phyloP scores from a whole-genome alignment of 2,888 invertebrate species.

The Apeira syringaria region DNA sequence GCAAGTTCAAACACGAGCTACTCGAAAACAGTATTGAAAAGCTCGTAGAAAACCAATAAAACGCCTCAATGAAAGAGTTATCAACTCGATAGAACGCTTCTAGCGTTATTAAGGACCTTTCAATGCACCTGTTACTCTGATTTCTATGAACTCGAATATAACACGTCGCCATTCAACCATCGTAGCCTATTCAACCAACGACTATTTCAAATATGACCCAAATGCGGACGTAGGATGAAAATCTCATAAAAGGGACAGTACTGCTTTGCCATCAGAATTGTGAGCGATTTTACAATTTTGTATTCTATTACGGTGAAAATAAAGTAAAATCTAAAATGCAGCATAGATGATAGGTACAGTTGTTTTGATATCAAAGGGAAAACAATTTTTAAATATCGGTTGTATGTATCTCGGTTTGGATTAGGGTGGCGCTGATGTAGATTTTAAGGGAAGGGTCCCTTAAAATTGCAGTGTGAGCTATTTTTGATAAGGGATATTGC shows the following conservation, averaged over 20 bases:
- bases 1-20: too few relatives aligned
- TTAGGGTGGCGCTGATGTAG: slow-evolving; percentile 26
- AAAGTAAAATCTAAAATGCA: slow-evolving; percentile 2
- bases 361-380: slow-evolving; percentile 19
- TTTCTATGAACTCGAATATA: slow-evolving; percentile 21
- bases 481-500: slow-evolving; percentile 17
- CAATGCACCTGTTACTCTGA: slow-evolving; percentile 22
- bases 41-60: background rate
- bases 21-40: too few relatives aligned
- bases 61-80: background rate
- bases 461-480: slow-evolving; percentile 19
- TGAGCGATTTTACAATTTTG: background rate
- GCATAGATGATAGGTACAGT: slow-evolving; percentile 5
- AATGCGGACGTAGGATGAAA: slow-evolving; percentile 39
- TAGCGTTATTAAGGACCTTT: slow-evolving; percentile 9
- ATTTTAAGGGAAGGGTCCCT: slow-evolving; percentile 17
- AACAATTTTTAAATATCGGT: slow-evolving; percentile 30
- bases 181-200: slow-evolving; percentile 41
- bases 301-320: slow-evolving; percentile 2
- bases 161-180: slow-evolving; percentile 25
- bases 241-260: slow-evolving; percentile 34
- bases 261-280: slow-evolving; percentile 12
- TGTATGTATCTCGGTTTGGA: slow-evolving; percentile 16
- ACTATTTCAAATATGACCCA: slow-evolving; percentile 53
- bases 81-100: background rate